Conservation (phyloP, 2,888 invertebrate genomes). For the Lamproptera curius region DNA sequence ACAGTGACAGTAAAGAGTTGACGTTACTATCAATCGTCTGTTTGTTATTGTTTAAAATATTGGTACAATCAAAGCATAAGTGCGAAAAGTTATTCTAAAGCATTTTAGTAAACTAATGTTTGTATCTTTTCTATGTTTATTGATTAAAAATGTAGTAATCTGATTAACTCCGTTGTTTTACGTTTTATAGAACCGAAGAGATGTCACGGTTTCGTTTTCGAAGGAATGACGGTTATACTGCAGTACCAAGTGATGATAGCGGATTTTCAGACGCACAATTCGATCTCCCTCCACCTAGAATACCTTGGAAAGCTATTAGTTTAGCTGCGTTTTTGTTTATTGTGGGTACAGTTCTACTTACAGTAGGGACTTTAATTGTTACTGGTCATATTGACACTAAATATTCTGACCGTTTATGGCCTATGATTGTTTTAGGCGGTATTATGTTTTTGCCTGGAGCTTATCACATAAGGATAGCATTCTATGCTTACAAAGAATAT, state of each 20-base stretch:
- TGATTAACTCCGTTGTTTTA: too few relatives aligned
- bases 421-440: constrained; percentile 90
- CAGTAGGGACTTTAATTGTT: constrained; percentile 87
- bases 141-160: too few relatives aligned
- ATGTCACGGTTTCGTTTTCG: constrained; percentile 81
- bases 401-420: constrained; percentile 93
- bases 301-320: constrained; percentile 91
- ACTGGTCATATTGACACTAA: constrained; percentile 89
- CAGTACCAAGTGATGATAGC: constrained; percentile 76
- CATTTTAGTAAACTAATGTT: constrained; percentile 7
- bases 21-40: not conserved
- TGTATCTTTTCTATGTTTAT: not conserved
- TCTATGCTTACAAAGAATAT: constrained; percentile 89
- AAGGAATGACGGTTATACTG: constrained; percentile 80
- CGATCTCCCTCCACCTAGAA: constrained; percentile 80
- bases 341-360: constrained; percentile 86
- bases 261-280: constrained; percentile 86
- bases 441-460: constrained; percentile 95
- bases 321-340: constrained; percentile 87
- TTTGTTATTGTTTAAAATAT: not conserved
- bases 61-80: not conserved
- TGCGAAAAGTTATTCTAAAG: not conserved
- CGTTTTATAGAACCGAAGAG: constrained; percentile 31
- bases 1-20: not conserved
- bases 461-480: constrained; percentile 93